Evolutionary conservation across 2,797 vertebrate genomes (phyloP), one percentile per base, ranked within the genome.

Genomic region (Bryconaethiops microstoma): DNA sequence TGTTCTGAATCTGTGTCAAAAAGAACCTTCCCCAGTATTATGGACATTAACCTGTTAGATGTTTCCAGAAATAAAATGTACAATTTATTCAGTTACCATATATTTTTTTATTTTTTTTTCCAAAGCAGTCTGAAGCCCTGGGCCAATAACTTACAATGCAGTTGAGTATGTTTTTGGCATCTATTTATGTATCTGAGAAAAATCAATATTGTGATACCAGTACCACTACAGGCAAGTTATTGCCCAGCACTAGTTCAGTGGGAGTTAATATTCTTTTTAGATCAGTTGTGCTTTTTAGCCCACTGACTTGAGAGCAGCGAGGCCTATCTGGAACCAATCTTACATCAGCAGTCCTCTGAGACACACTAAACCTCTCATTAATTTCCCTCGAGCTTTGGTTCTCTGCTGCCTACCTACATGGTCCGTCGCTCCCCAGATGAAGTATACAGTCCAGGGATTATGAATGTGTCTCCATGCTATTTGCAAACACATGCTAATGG

Each of bases 361-460:
- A 14, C 48, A 59, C 7, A 23, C 19, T 59, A 21, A 59, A 59
- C 42, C 29, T 13, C 74, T 72, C 17, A 74, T 81, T 79, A 10
- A 79, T 76, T 76, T 78, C 55, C 42, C 48, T 29, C 23, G n/a
- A 74, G 13, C 52, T 73, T 67, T 40, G 0, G 54, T 73, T 76
- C 17, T 78, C 25, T 70, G 19, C 19, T n/a, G 35, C 69, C 40
- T 45, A 45, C 42, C 42, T 40, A 29, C 8, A 52, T 23, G n/a
- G 64, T 62, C 59, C 60, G 21, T 21, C 23, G 42, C 40, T 42
- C 9, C 42, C 9, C 42, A 45, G 42, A 76, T 23, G 5, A 55
- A 74, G 52, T 45, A 57, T 45, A 21, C 64, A 52, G 21, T 72
- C 72, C 52, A 54, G 48, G 62, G 25, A 29, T 40, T 57, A 29